Evolutionary conservation across 1,140 invertebrate species (phyloP), one percentile per base, ranked within the genome.

Genomic region (Drosophila tropicalis): DNA sequence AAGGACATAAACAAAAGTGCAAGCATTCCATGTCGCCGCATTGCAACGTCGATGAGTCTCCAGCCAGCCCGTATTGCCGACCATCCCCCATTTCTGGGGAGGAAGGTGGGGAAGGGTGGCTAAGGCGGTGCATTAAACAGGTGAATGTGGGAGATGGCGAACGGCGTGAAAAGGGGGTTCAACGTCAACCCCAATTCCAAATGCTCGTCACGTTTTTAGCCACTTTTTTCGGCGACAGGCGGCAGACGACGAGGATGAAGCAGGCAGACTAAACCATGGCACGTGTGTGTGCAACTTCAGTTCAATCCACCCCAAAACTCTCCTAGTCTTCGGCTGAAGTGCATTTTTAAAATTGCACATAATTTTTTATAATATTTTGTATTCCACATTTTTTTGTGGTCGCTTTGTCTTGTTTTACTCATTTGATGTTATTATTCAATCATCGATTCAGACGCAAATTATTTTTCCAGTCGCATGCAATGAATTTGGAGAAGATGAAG

Each of bases 1-100:
- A 67, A 67, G 82, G 72, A 79, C 71, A 82, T 81, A 70, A 86
- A 82, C 66, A 85, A 85, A 85, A 85, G 81, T 85, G 81, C 81
- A 85, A 81, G 82, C 82, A 68, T 62, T 78, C 77, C 72, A 70
- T 80, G 73, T 81, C 63, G 63, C 17, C 34, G 44, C 64, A 63
- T 56, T 63, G 61, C 57, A 36, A 44, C 19, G 47, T 58, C 56
- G 62, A 40, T 47, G 39, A 22, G 41, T 22, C 34, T 32, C 56
- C 39, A 39, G 36, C 51, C 39, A 47, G 39, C 51, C 17, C 44
- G 6, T 9, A 47, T 10, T 12, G 2, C 7, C 15, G 15, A 19
- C 44, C 44, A 47, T 19, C 9, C 10, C 17, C 13, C 29, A 29
- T 19, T 22, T 22, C 3, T 13, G 0, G 12, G 36, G 3, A n/a